Evolutionary conservation across 2,113 vertebrate genomes (phyloP).

Genomic region (Echinops telfairi): DNA sequence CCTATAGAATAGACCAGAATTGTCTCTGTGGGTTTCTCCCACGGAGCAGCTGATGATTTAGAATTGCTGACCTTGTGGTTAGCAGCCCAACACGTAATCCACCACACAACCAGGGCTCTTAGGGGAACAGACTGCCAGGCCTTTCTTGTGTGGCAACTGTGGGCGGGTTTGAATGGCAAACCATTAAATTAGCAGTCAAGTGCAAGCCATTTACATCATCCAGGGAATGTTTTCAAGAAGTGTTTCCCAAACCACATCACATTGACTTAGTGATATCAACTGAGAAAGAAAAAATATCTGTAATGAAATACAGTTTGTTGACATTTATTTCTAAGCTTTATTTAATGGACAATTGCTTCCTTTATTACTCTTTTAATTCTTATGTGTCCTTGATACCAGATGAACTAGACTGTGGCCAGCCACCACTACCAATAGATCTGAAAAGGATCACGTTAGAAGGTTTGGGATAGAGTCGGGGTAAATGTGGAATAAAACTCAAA

Average conservation of each 20-base stretch:
- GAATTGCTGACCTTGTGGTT: no score
- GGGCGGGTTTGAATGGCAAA: background rate
- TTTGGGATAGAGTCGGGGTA: no score
- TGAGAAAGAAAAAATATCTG: background rate
- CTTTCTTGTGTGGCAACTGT: background rate
- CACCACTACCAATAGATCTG: no score
- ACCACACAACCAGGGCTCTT: background rate
- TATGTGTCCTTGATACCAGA: no score
- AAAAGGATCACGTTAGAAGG: no score
- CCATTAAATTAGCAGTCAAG: background rate
- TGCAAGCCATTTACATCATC: background rate
- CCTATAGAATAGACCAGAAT: no score
- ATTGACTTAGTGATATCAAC: background rate
- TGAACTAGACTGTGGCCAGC: no score
- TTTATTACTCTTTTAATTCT: background rate
- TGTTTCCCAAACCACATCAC: background rate
- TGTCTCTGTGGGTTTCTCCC: no score
- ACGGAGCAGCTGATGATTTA: no score
- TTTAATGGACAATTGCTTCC: background rate
- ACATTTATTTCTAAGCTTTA: slow-evolving; percentile 29
- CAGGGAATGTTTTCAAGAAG: background rate
- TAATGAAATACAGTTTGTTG: slow-evolving; percentile 19
- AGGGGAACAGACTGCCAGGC: background rate
- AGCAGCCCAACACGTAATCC: no score
- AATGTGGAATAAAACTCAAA: no score